phyloP scores from a whole-genome alignment of 2,797 vertebrate species.

The Sparus aurata region DNA sequence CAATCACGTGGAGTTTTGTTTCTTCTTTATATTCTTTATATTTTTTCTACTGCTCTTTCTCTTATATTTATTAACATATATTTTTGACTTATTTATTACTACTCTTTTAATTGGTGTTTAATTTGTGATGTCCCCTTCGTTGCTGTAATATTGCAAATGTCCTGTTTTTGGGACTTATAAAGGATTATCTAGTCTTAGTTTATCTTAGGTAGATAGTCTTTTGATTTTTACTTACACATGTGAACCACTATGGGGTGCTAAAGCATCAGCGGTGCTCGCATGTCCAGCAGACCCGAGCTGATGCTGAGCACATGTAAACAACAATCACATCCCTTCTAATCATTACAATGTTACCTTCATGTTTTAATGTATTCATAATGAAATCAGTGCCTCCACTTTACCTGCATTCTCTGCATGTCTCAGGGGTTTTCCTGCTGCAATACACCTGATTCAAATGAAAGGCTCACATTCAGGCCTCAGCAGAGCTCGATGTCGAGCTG shows the following conservation, averaged over 20 bases:
- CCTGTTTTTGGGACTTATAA: too few species aligned
- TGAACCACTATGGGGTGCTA: constrained; percentile 46
- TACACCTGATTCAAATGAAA: too few species aligned
- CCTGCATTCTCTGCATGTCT: too few species aligned
- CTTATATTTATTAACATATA: too few species aligned
- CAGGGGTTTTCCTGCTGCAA: too few species aligned
- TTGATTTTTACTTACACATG: not conserved
- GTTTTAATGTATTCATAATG: not conserved
- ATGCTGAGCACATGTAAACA: constrained; percentile 4
- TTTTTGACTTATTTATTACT: too few species aligned
- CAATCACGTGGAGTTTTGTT: not conserved
- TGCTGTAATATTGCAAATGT: too few species aligned
- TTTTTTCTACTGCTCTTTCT: too few species aligned
- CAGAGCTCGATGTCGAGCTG: too few species aligned
- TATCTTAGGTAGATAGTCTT: not conserved
- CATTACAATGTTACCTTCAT: not conserved
- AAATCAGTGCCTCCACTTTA: not conserved
- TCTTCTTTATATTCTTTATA: not conserved
- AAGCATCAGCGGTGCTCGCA: constrained; percentile 4
- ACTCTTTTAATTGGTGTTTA: too few species aligned
- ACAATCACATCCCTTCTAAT: not conserved
- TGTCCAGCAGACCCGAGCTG: constrained; percentile 5
- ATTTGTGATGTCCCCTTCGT: not conserved
- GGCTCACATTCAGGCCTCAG: too few species aligned
- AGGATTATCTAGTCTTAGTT: too few species aligned